Conservation (phyloP, 2,797 vertebrate genomes). For the Philypnodon macrostomus region DNA sequence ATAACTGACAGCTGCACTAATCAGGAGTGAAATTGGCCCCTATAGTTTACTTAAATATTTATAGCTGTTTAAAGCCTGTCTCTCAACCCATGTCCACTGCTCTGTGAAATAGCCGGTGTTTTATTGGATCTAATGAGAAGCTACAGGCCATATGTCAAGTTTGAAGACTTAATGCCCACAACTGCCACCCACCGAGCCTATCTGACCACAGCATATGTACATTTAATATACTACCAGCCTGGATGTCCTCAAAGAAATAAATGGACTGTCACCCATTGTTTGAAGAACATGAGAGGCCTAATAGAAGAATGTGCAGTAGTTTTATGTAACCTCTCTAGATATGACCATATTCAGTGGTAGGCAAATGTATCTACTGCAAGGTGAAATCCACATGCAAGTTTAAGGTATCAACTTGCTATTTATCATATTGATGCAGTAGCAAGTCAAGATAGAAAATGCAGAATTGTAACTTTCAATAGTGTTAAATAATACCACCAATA, state of each 20-base stretch:
- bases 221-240: background rate
- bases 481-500: too few relatives aligned
- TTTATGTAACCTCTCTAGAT: too few relatives aligned
- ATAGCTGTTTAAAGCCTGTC: constrained; percentile 49
- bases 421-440: too few relatives aligned
- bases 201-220: background rate
- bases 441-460: too few relatives aligned
- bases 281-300: too few relatives aligned
- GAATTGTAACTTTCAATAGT: too few relatives aligned
- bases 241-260: background rate
- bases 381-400: too few relatives aligned
- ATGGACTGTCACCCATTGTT: too few relatives aligned
- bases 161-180: constrained; percentile 5
- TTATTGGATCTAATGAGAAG: constrained; percentile 36
- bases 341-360: too few relatives aligned
- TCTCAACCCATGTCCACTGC: constrained; percentile 30
- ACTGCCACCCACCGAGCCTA: constrained; percentile 22
- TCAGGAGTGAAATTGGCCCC: constrained; percentile 46
- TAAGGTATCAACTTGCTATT: too few relatives aligned
- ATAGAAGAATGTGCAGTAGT: too few relatives aligned
- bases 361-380: too few relatives aligned
- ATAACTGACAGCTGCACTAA: constrained; percentile 57
- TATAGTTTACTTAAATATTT: constrained; percentile 66
- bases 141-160: constrained; percentile 34
- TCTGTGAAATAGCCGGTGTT: constrained; percentile 44